These are phyloP conservation scores for Buceros bicornis DNA, from an alignment of 2,797 vertebrate species.

Conservation along the genomic window DNA sequence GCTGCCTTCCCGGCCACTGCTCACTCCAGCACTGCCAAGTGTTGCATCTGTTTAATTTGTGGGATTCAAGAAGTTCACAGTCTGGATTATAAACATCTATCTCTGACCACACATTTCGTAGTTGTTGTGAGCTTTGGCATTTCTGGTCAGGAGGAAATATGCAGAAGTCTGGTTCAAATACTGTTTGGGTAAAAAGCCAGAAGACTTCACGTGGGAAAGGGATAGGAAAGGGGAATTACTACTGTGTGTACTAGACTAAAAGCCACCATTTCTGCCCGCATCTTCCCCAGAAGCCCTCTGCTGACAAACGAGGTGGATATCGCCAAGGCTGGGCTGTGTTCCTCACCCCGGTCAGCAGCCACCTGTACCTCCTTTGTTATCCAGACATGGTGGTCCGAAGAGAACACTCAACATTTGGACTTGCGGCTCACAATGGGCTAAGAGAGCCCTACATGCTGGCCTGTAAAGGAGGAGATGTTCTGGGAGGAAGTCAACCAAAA, in stretches of 20 bases:
- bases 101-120: not conserved
- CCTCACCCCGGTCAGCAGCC: not conserved
- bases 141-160: not conserved
- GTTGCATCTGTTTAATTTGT: not conserved
- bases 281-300: not conserved
- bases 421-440: accelerated
- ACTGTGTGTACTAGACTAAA: accelerated
- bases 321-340: accelerated
- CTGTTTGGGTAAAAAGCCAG: not conserved
- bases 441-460: accelerated
- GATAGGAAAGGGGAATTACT: not conserved
- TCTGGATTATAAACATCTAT: not conserved
- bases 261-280: accelerated
- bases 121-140: not conserved
- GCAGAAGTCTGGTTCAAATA: not conserved
- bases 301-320: accelerated
- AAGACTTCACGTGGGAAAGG: not conserved
- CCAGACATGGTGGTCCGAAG: accelerated
- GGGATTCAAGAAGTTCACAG: not conserved
- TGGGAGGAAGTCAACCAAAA: not conserved
- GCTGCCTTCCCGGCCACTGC: not conserved
- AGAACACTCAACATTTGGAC: accelerated
- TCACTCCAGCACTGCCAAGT: not conserved
- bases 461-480: not conserved
- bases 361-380: accelerated